A percentile compares a stretch with the other conserved stretches of the same genome.
Evolutionary conservation across 2,797 vertebrate species (phyloP).

Genomic region (Eidolon dupreanum): DNA sequence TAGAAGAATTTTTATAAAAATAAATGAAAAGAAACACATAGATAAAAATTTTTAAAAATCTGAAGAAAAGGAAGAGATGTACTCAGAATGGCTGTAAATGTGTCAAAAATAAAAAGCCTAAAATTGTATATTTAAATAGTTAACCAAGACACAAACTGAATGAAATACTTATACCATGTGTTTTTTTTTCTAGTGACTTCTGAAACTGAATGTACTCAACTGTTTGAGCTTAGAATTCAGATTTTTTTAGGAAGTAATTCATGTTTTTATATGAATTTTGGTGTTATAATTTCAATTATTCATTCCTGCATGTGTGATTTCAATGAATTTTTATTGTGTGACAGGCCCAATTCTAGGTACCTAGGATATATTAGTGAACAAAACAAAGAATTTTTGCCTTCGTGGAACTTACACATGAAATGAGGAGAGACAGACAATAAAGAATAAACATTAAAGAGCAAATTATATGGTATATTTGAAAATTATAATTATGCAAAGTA

Average conservation of each 20-base stretch:
- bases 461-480: background rate
- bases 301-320: background rate
- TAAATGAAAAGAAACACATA: background rate
- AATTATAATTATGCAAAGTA: background rate
- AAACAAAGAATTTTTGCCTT: background rate
- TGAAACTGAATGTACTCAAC: background rate
- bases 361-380: background rate
- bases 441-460: background rate
- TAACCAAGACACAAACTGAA: conserved; percentile 6
- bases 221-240: background rate
- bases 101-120: background rate
- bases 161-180: background rate
- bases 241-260: background rate
- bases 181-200: background rate
- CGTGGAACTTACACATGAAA: background rate
- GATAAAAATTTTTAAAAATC: background rate
- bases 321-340: background rate
- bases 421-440: background rate
- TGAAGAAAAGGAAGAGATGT: background rate
- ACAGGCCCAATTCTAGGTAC: background rate
- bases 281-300: background rate
- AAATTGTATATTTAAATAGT: background rate
- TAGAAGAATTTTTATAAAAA: background rate
- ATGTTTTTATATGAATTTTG: conserved; percentile 9
- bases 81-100: background rate